Evolutionary conservation across 2,888 invertebrate species (phyloP).

Genomic region (Pardosa pseudoannulata): DNA sequence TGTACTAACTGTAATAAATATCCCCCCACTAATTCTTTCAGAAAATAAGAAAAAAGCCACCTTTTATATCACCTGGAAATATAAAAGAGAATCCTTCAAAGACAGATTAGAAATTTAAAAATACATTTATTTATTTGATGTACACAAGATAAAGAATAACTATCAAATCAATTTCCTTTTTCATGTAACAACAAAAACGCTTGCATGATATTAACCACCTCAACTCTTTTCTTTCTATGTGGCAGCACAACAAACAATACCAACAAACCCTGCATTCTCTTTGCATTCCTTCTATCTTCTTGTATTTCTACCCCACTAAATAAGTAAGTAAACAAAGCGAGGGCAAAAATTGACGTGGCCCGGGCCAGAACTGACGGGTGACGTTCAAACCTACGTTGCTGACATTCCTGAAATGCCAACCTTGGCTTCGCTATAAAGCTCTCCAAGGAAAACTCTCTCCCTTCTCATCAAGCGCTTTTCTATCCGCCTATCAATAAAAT

Average conservation of each 20-base stretch:
- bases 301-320: constrained; percentile 19
- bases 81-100: too few species aligned
- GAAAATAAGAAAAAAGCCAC: too few species aligned
- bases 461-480: constrained; percentile 38
- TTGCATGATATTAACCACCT: too few species aligned
- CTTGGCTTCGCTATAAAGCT: constrained; percentile 17
- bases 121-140: too few species aligned
- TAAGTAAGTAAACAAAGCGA: constrained; percentile 64
- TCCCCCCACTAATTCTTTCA: too few species aligned
- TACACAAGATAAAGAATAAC: too few species aligned
- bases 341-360: constrained; percentile 47
- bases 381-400: constrained; percentile 41
- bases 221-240: too few species aligned
- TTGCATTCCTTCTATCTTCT: neutral
- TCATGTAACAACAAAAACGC: too few species aligned
- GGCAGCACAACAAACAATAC: neutral
- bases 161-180: too few species aligned
- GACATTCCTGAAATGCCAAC: constrained; percentile 60
- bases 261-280: neutral
- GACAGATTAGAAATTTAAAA: too few species aligned
- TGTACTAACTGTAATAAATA: too few species aligned
- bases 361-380: constrained; percentile 25
- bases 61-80: too few species aligned
- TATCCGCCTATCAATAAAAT: constrained; percentile 66
- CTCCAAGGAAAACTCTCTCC: constrained; percentile 29